A percentile compares a stretch with the other conserved stretches of the same genome.
Conservation (phyloP, 2,113 vertebrate species). For the Prunella fulvescens region DNA sequence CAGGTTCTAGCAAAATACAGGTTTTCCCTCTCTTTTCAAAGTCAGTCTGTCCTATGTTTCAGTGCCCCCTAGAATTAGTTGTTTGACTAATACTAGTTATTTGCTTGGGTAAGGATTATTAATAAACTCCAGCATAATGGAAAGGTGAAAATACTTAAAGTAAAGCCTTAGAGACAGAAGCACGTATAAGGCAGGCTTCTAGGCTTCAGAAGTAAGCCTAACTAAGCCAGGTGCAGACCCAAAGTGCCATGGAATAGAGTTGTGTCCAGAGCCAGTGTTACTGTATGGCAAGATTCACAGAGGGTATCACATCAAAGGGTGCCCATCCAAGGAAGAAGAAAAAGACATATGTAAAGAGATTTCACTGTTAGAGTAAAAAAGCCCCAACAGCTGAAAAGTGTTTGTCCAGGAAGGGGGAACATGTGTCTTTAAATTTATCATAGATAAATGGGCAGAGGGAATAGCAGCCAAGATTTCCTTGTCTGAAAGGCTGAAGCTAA, state of each 20-base stretch:
- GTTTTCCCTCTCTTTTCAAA: not conserved
- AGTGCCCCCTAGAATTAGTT: not conserved
- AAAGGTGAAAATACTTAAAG: not conserved
- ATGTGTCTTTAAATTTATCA: conserved; percentile 57
- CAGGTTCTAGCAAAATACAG: not conserved
- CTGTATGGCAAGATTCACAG: not conserved
- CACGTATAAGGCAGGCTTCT: not conserved
- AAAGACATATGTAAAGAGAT: not conserved
- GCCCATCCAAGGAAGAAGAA: not conserved
- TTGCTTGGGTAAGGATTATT: not conserved
- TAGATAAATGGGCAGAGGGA: conserved; percentile 52
- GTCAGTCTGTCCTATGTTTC: not conserved
- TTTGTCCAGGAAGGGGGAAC: not conserved
- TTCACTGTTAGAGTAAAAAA: not conserved
- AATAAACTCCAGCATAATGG: not conserved
- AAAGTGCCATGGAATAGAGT: not conserved
- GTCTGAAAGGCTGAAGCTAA: conserved; percentile 50
- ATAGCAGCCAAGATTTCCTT: conserved; percentile 57
- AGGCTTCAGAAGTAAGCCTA: not conserved
- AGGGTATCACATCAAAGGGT: not conserved
- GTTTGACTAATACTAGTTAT: not conserved
- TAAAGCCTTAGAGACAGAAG: not conserved
- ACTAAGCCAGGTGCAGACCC: not conserved
- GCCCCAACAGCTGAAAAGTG: not conserved
- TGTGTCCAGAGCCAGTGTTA: not conserved